Conservation (phyloP, 2,797 vertebrate genomes). For the Cercopithecus petaurista region DNA sequence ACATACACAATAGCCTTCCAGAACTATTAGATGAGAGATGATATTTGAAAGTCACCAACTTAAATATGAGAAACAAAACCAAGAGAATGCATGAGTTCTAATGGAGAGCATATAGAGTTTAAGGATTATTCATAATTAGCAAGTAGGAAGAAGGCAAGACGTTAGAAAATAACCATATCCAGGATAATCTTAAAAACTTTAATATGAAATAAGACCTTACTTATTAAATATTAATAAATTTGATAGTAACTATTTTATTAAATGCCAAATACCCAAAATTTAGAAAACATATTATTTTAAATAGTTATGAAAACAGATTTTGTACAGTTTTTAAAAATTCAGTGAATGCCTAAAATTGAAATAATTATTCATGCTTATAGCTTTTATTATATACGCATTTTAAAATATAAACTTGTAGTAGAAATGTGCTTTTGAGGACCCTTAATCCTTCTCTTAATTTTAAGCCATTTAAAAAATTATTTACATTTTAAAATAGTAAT, state of each 20-base stretch:
- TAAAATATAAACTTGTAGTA: not conserved
- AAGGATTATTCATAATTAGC: not conserved
- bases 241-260: not conserved
- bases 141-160: not conserved
- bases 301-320: slow-evolving; percentile 14
- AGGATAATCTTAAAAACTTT: not conserved
- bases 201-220: not conserved
- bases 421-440: not conserved
- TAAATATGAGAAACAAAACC: slow-evolving; percentile 7
- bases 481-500: slow-evolving; percentile 34
- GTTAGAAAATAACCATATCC: not conserved
- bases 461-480: slow-evolving; percentile 22
- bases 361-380: not conserved
- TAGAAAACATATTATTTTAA: not conserved
- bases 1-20: not conserved
- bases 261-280: not conserved
- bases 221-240: not conserved
- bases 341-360: not conserved
- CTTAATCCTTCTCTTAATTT: not conserved
- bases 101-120: not conserved
- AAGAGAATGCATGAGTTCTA: not conserved
- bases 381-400: not conserved
- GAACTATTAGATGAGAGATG: not conserved
- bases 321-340: not conserved
- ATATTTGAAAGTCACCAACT: not conserved